Conservation (phyloP, 2,888 invertebrate species). For the Diarsia dahlii region DNA sequence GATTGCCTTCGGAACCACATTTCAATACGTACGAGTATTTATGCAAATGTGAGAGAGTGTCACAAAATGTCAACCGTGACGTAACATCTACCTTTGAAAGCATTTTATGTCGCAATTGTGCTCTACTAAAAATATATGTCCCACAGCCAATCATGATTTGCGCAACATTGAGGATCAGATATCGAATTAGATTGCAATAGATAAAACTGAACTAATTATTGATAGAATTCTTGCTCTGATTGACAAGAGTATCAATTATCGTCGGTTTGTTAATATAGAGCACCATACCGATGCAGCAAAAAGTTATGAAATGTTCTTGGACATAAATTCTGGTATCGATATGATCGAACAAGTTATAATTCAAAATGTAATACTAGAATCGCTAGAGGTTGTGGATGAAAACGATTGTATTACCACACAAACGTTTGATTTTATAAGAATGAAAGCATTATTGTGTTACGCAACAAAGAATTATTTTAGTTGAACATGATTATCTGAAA, state of each 20-base stretch:
- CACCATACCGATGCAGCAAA: conserved; percentile 33
- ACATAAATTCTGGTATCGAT: conserved; percentile 17
- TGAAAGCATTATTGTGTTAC: background rate
- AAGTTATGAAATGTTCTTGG: conserved; percentile 42
- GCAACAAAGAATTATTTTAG: background rate
- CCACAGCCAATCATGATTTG: conserved; percentile 73
- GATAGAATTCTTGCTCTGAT: conserved; percentile 72
- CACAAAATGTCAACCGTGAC: conserved; percentile 82
- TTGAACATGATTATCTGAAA: background rate
- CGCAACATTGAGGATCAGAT: conserved; percentile 71
- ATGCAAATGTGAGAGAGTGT: conserved; percentile 79
- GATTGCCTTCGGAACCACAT: conserved; percentile 71
- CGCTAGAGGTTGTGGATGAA: background rate
- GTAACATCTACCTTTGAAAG: conserved; percentile 76
- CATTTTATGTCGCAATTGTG: conserved; percentile 77
- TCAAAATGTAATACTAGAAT: background rate
- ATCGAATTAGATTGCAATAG: conserved; percentile 65
- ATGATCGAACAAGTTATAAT: conserved; percentile 13
- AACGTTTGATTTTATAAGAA: background rate
- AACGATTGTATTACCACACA: background rate
- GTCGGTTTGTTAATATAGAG: conserved; percentile 54
- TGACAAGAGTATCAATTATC: conserved; percentile 78
- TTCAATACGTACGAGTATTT: conserved; percentile 76
- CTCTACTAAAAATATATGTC: conserved; percentile 75
- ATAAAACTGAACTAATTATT: conserved; percentile 72